These are phyloP conservation scores for Ptyas mucosa DNA, from an alignment of 2,113 vertebrate genomes.

Conservation along the genomic window DNA sequence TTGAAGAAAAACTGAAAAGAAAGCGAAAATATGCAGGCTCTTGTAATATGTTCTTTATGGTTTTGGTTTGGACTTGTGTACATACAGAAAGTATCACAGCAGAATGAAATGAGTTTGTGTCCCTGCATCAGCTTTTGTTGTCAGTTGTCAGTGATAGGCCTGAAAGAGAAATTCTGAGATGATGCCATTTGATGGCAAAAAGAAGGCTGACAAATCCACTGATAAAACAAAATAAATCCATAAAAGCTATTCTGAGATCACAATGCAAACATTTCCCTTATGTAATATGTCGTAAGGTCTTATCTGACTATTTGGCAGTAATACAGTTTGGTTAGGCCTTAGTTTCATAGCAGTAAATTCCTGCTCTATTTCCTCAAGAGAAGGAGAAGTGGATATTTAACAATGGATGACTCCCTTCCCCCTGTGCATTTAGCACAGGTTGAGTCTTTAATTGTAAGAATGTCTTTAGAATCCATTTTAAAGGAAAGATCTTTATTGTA, in stretches of 20 bases:
- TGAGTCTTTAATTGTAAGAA: background rate
- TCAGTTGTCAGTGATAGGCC: background rate
- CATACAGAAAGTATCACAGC: background rate
- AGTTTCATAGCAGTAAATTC: background rate
- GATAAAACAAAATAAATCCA: conserved; percentile 14
- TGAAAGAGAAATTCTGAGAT: conserved; percentile 6
- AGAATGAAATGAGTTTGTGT: conserved; percentile 18
- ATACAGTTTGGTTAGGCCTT: background rate
- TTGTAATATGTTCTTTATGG: background rate
- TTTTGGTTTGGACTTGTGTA: background rate
- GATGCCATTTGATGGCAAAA: conserved; percentile 25
- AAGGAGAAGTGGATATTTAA: background rate
- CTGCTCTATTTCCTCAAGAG: background rate
- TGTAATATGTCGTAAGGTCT: background rate
- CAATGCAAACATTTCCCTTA: conserved; percentile 5
- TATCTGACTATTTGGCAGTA: background rate
- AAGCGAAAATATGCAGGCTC: background rate
- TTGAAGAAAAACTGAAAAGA: background rate
- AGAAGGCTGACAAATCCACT: conserved; percentile 18
- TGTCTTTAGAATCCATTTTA: conserved; percentile 21
- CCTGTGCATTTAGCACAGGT: background rate
- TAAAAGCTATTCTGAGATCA: conserved; percentile 20
- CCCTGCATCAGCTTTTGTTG: conserved; percentile 8
- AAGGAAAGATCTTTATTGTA: conserved; percentile 20
- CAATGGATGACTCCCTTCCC: background rate